phyloP scores from a whole-genome alignment of 2,888 invertebrate species.

The Eubasilissa splendida region DNA sequence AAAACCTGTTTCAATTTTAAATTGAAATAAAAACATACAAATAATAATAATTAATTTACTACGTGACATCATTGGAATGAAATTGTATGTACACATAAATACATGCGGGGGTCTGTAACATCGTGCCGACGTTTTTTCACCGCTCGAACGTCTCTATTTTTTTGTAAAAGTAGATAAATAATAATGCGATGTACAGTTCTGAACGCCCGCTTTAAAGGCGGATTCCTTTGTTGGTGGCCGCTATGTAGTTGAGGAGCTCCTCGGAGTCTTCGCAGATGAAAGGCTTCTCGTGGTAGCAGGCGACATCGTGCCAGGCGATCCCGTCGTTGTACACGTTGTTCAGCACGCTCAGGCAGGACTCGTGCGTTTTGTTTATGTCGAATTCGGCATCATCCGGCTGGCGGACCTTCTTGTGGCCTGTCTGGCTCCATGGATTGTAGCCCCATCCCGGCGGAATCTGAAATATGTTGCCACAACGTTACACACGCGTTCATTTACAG shows the following conservation, averaged over 20 bases:
- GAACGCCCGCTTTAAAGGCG: slow-evolving; percentile 76
- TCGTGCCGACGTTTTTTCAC: slow-evolving; percentile 9
- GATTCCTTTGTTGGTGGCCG: slow-evolving; percentile 87
- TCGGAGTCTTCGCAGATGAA: slow-evolving; percentile 93
- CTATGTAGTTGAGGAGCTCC: slow-evolving; percentile 88
- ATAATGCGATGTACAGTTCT: background rate
- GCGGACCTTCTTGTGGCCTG: slow-evolving; percentile 89
- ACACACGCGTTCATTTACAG: too few species aligned
- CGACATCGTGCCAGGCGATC: slow-evolving; percentile 95
- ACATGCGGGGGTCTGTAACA: background rate
- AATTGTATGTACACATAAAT: slow-evolving; percentile 33
- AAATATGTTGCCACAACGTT: background rate
- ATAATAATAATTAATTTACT: slow-evolving; percentile 18
- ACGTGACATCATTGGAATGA: slow-evolving; percentile 30
- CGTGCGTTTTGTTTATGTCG: slow-evolving; percentile 89
- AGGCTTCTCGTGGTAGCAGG: slow-evolving; percentile 94
- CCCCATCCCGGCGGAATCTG: slow-evolving; percentile 80
- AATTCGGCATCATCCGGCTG: slow-evolving; percentile 95
- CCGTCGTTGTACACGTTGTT: slow-evolving; percentile 96
- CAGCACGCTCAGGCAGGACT: slow-evolving; percentile 89
- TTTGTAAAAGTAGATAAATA: slow-evolving; percentile 25
- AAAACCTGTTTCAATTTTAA: slow-evolving; percentile 35
- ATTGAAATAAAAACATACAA: slow-evolving; percentile 8
- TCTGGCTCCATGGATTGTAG: slow-evolving; percentile 92
- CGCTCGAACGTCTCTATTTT: background rate